A percentile compares a stretch with the other conserved stretches of the same genome.
phyloP scores from a whole-genome alignment of 2,113 vertebrate species.

The Equus quagga region DNA sequence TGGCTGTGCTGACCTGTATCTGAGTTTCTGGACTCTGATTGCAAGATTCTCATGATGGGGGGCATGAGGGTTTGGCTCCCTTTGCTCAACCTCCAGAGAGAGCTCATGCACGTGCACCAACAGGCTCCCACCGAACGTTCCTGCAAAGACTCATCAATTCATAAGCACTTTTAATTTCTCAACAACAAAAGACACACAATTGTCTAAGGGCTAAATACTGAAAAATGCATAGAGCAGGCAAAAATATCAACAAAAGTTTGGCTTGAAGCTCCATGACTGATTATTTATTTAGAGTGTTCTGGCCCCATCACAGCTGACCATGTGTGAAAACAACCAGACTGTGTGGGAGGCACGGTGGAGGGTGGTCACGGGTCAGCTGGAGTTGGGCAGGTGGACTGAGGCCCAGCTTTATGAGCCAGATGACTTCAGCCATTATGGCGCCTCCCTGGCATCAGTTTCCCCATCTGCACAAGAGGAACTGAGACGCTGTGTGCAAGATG shows the following conservation, averaged over 20 bases:
- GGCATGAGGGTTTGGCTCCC: neutral
- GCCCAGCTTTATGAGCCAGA: rapidly evolving
- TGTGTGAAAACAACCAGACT: neutral
- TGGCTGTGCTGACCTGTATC: rapidly evolving
- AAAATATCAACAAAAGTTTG: neutral
- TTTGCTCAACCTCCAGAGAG: neutral
- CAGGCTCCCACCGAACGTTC: neutral
- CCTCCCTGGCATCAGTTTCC: neutral
- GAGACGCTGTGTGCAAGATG: rapidly evolving
- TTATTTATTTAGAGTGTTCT: too few relatives aligned
- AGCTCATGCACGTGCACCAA: rapidly evolving
- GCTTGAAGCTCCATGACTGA: neutral
- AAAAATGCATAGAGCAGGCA: neutral
- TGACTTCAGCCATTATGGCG: rapidly evolving
- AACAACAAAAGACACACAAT: neutral
- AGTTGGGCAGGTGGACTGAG: rapidly evolving
- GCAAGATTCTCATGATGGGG: rapidly evolving
- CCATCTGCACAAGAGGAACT: rapidly evolving
- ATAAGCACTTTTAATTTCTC: neutral
- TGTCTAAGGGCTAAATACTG: neutral
- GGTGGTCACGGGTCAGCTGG: neutral
- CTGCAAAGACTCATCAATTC: rapidly evolving
- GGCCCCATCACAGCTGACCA: neutral
- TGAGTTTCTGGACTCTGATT: neutral
- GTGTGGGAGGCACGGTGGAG: neutral